Evolutionary conservation across 2,797 vertebrate species (phyloP).

Genomic region (Acanthis flammea): DNA sequence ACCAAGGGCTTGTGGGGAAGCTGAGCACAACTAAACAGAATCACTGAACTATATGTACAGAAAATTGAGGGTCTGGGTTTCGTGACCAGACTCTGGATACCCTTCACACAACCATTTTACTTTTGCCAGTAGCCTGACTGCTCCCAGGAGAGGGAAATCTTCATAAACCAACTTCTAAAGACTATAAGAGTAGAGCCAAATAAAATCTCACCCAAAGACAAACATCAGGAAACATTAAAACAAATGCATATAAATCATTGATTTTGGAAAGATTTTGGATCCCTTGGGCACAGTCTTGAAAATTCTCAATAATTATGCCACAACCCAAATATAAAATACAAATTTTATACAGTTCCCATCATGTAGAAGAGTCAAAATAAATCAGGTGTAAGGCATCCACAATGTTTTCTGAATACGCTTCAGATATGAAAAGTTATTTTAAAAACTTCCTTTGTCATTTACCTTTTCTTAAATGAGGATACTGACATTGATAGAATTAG

Average conservation of each 20-base stretch:
- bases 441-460: not conserved
- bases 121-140: not conserved
- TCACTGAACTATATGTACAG: not conserved
- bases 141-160: not conserved
- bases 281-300: not conserved
- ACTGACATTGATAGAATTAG: conserved; percentile 11
- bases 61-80: not conserved
- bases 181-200: not conserved
- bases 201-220: not conserved
- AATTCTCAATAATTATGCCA: not conserved
- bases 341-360: not conserved
- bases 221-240: not conserved
- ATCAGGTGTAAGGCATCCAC: not conserved
- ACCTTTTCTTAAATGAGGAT: not conserved
- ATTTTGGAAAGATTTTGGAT: not conserved
- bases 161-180: not conserved
- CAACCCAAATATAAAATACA: not conserved
- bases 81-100: not conserved
- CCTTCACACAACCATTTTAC: not conserved
- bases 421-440: not conserved
- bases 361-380: not conserved
- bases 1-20: not conserved
- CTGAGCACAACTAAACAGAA: not conserved
- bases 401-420: not conserved
- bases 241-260: not conserved